Conservation (phyloP, 2,888 invertebrate genomes). For the Trichacis sp. region DNA sequence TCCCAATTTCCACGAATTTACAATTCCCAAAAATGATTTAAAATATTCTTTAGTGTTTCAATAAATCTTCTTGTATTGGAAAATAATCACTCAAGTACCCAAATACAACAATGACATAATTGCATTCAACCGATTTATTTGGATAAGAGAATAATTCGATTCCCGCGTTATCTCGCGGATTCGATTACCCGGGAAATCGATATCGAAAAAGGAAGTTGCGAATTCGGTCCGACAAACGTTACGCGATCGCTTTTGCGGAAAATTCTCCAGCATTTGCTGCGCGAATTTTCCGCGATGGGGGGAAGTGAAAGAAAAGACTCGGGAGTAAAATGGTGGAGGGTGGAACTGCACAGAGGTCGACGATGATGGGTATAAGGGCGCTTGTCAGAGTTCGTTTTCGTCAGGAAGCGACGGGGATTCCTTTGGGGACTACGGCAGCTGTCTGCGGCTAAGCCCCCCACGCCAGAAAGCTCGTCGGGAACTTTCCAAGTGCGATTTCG, state of each 20-base stretch:
- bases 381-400: conserved; percentile 64
- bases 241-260: conserved; percentile 26
- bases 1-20: too few relatives aligned
- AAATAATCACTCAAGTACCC: too few relatives aligned
- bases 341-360: conserved; percentile 51
- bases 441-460: conserved; percentile 61
- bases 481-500: conserved; percentile 49
- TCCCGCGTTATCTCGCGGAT: too few relatives aligned
- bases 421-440: conserved; percentile 59
- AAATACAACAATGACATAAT: too few relatives aligned
- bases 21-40: too few relatives aligned
- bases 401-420: conserved; percentile 57
- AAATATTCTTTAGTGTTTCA: too few relatives aligned
- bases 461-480: conserved; percentile 54
- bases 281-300: neutral
- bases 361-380: conserved; percentile 67
- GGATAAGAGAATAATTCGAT: too few relatives aligned
- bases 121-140: too few relatives aligned
- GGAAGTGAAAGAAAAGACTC: too few relatives aligned
- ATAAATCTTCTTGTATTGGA: too few relatives aligned
- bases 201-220: conserved; percentile 11
- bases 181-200: conserved; percentile 19
- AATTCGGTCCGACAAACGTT: conserved; percentile 23
- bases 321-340: conserved; percentile 33
- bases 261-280: conserved; percentile 17